Conservation (phyloP, 2,888 invertebrate species). For the Exephanes ischioxanthus region DNA sequence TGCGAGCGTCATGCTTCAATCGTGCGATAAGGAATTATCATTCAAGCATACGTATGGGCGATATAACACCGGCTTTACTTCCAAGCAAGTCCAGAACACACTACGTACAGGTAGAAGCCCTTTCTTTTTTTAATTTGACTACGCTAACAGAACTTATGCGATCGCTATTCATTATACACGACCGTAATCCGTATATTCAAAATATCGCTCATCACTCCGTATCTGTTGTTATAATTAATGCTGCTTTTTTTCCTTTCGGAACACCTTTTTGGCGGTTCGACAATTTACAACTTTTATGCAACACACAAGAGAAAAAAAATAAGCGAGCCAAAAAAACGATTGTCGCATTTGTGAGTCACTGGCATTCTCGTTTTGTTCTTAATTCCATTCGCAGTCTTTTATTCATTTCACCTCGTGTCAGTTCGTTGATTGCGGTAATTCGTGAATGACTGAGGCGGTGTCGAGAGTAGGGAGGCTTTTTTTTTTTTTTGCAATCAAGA, state of each 20-base stretch:
- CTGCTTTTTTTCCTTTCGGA: not conserved
- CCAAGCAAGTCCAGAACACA: not conserved
- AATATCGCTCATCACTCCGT: conserved; percentile 1
- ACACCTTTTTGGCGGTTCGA: not conserved
- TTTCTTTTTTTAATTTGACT: not conserved
- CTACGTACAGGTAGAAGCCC: not conserved
- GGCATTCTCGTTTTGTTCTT: not conserved
- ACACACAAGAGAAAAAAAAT: conserved; percentile 4
- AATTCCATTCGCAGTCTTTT: conserved; percentile 14
- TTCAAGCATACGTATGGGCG: not conserved
- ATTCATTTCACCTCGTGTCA: not conserved
- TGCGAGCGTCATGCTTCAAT: not conserved
- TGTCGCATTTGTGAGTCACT: not conserved
- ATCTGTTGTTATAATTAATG: not conserved
- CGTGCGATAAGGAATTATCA: conserved; percentile 6
- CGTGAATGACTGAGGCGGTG: not conserved
- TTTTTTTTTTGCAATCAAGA: conserved; percentile 41
- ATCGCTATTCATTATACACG: not conserved
- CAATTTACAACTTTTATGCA: not conserved
- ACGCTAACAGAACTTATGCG: conserved; percentile 6
- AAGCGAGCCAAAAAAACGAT: not conserved
- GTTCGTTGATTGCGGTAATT: not conserved
- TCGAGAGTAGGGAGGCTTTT: not conserved
- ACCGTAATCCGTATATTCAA: not conserved
- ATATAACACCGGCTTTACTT: not conserved